These are phyloP conservation scores for Drosophila lutescens DNA, from an alignment of 2,888 invertebrate genomes.

Conservation along the genomic window DNA sequence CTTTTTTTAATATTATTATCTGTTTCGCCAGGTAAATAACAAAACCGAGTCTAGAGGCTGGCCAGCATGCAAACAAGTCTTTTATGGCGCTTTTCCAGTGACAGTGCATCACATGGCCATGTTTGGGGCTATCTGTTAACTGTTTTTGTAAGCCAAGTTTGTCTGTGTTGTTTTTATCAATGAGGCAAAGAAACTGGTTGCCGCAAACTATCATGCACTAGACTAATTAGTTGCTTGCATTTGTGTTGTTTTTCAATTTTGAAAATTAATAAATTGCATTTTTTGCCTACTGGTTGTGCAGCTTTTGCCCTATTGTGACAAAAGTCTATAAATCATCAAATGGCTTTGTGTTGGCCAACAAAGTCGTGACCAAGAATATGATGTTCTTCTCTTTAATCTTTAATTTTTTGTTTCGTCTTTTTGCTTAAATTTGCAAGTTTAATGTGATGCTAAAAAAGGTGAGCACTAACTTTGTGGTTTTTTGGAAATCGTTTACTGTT, in stretches of 20 bases:
- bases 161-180: slow-evolving; percentile 54
- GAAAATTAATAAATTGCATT: slow-evolving; percentile 43
- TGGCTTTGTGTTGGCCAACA: slow-evolving; percentile 6
- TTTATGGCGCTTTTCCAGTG: slow-evolving; percentile 78
- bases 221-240: slow-evolving; percentile 67
- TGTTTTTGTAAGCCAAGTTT: slow-evolving; percentile 66
- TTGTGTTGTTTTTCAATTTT: slow-evolving; percentile 28
- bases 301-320: slow-evolving; percentile 41
- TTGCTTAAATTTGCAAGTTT: slow-evolving; percentile 40
- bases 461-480: slow-evolving; percentile 35
- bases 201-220: slow-evolving; percentile 40
- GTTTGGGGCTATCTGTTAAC: slow-evolving; percentile 76
- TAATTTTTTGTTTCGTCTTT: slow-evolving; percentile 11
- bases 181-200: slow-evolving; percentile 65
- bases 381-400: slow-evolving; percentile 32
- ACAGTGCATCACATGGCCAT: slow-evolving; percentile 77
- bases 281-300: slow-evolving; percentile 3
- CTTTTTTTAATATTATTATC: slow-evolving; percentile 19
- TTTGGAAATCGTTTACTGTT: slow-evolving; percentile 12
- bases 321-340: slow-evolving; percentile 56
- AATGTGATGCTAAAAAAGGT: slow-evolving; percentile 34
- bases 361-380: slow-evolving; percentile 57
- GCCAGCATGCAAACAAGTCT: slow-evolving; percentile 72
- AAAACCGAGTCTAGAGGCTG: slow-evolving; percentile 22
- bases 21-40: slow-evolving; percentile 21